Conservation (phyloP, 2,113 vertebrate species). For the Peucedramus taeniatus region DNA sequence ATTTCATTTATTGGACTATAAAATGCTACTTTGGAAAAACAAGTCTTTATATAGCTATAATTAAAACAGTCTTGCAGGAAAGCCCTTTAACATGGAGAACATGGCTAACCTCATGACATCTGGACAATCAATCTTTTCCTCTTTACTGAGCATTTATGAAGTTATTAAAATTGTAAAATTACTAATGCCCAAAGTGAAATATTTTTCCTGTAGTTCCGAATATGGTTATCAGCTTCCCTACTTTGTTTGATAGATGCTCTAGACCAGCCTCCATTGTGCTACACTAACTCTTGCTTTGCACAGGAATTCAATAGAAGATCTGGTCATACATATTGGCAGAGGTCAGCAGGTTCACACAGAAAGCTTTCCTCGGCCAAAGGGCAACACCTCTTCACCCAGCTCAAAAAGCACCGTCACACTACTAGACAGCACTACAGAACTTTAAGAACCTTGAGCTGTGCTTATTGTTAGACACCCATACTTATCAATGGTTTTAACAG, state of each 20-base stretch:
- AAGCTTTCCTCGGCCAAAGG: slow-evolving; percentile 50
- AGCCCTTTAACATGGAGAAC: slow-evolving; percentile 59
- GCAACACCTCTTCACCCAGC: slow-evolving; percentile 54
- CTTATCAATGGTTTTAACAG: slow-evolving; percentile 74
- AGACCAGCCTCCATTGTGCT: background rate
- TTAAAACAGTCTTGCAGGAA: slow-evolving; percentile 72
- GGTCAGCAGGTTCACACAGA: slow-evolving; percentile 53
- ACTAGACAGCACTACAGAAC: slow-evolving; percentile 53
- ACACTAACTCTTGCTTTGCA: background rate
- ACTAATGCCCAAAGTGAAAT: background rate
- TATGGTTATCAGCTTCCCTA: background rate
- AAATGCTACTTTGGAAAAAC: slow-evolving; percentile 76
- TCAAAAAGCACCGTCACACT: slow-evolving; percentile 58
- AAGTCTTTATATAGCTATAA: slow-evolving; percentile 75
- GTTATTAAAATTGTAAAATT: slow-evolving; percentile 71
- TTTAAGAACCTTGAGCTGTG: slow-evolving; percentile 58
- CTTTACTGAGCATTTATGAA: slow-evolving; percentile 65
- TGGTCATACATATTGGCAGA: slow-evolving; percentile 3
- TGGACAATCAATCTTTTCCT: slow-evolving; percentile 54
- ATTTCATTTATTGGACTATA: slow-evolving; percentile 77
- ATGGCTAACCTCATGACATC: slow-evolving; percentile 68
- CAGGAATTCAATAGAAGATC: slow-evolving; percentile 3
- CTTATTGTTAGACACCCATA: slow-evolving; percentile 65
- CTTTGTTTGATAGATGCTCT: background rate
- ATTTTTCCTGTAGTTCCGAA: slow-evolving; percentile 1